phyloP scores from a whole-genome alignment of 35 echinoderm and acorn worm genomes.

The Lytechinus variegatus region DNA sequence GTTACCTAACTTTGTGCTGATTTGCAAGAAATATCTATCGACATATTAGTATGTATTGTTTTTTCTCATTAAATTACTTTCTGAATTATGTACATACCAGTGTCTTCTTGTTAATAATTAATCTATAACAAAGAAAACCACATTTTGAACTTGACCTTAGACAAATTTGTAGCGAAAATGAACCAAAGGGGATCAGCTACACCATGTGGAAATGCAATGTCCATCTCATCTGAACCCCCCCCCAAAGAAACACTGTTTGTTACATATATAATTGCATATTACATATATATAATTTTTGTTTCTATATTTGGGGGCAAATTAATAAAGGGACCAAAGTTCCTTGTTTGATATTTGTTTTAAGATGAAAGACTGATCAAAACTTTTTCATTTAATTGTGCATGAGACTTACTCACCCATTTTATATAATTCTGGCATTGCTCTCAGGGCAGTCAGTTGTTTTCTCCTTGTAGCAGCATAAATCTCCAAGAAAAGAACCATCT shows the following conservation, averaged over 20 bases:
- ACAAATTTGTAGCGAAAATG: no score
- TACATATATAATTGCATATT: no score
- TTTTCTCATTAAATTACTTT: no score
- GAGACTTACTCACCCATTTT: slow-evolving; percentile 45
- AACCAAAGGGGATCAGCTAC: no score
- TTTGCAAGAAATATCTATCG: neutral
- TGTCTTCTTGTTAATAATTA: no score
- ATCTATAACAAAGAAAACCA: no score
- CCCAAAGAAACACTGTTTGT: no score
- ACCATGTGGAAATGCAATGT: no score
- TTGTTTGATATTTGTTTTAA: neutral
- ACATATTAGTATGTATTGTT: no score
- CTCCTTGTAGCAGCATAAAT: slow-evolving; percentile 54
- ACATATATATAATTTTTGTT: neutral
- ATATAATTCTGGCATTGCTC: slow-evolving; percentile 64
- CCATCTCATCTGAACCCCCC: no score
- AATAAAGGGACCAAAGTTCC: neutral
- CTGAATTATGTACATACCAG: no score
- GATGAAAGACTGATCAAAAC: neutral
- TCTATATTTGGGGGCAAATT: neutral
- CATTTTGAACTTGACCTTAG: no score
- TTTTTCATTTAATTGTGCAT: neutral
- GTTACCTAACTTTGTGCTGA: neutral
- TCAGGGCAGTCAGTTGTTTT: slow-evolving; percentile 55
- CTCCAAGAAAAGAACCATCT: slow-evolving; percentile 70